Evolutionary conservation across 1,140 invertebrate genomes (phyloP), one percentile per base, ranked within the genome.

Genomic region (Drosophila murphyi): DNA sequence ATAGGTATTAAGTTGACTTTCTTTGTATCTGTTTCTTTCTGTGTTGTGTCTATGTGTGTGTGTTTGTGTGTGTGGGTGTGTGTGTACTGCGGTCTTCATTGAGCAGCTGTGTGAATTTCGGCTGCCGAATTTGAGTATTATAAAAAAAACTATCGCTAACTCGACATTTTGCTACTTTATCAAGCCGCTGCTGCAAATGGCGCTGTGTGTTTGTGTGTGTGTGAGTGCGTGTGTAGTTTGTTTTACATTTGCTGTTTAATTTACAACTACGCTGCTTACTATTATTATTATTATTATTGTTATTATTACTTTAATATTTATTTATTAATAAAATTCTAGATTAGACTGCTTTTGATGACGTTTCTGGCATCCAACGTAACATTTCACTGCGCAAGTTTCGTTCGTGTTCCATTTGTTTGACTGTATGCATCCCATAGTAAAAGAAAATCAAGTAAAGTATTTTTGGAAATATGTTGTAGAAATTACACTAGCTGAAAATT

Each of bases 351-450:
- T 92, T 92, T 86, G 91, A 92, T 90, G 90, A 90, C 90, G 92
- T 92, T 90, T 92, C 92, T 92, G 92, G 91, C 88, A 92, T 91
- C 90, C 91, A 92, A 88, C 92, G 91, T 87, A 92, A 86, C 88
- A 92, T 92, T 80, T 92, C 92, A 89, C 91, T 91, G 61, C 90
- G 91, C 91, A 91, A 92, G 87, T 90, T 92, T 88, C 88, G 81
- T 81, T 82, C 90, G 76, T 90, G 82, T 87, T 91, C 82, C 85
- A 90, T 82, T 76, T 91, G 82, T 92, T 92, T 92, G 83, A 92
- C 92, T 92, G 57, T 28, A 34, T 45, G 20, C 20, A 20, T 10
- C 6, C 10, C 34, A 56, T 76, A 10, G 39, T 8, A 43, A 65
- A 29, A 67, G 5, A 45, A 4, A 29, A 51, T 35, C 60, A 45